Evolutionary conservation across 2,113 vertebrate species (phyloP).

Genomic region (Oryzias celebensis): DNA sequence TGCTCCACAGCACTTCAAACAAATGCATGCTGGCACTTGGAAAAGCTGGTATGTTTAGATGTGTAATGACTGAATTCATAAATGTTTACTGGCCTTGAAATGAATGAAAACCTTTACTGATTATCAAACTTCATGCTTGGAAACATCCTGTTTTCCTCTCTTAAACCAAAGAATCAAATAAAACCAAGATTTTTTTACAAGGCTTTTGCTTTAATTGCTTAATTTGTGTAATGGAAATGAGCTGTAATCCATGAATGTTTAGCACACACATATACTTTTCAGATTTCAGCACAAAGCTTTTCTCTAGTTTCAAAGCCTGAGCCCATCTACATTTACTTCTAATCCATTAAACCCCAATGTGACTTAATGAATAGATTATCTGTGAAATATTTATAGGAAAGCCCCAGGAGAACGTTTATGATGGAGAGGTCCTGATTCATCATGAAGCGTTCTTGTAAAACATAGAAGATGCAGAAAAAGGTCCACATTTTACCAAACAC

Average conservation of each 20-base stretch:
- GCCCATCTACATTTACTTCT: neutral
- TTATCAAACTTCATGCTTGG: conserved; percentile 10
- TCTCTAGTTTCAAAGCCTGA: conserved; percentile 1
- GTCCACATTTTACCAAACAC: neutral
- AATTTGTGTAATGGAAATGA: neutral
- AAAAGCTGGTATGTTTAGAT: neutral
- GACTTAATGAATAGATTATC: neutral
- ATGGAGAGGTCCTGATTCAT: neutral
- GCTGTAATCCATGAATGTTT: neutral
- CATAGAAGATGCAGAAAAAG: neutral
- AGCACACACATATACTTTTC: neutral
- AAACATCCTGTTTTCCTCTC: neutral
- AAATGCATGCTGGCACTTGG: conserved; percentile 3
- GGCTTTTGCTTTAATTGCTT: neutral
- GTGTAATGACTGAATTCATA: conserved; percentile 12
- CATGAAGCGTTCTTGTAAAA: neutral
- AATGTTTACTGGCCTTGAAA: conserved; percentile 2
- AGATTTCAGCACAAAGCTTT: neutral
- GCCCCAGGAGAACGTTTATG: neutral
- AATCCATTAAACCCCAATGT: neutral
- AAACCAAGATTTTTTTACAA: neutral
- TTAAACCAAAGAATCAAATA: neutral
- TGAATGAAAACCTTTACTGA: conserved; percentile 9
- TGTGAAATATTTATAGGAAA: neutral
- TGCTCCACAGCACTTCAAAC: conserved; percentile 5